Base-by-base conservation (phyloP, 1,140 invertebrate species). In the Bombus confusus region DNA sequence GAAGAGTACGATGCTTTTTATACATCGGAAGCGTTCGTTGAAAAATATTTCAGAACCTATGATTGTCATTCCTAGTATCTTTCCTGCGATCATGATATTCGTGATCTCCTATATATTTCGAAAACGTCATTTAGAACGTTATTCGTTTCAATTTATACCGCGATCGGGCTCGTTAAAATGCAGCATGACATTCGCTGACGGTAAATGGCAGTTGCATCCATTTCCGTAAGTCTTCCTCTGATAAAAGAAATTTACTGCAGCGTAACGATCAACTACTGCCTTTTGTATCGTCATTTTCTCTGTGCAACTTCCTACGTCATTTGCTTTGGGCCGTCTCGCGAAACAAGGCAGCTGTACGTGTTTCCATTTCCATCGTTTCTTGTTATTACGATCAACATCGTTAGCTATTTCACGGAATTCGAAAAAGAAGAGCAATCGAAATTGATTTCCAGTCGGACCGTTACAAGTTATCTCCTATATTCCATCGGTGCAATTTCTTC, bases 181-280 rank as follows among this genome's bases (percentile, higher is more conserved):
- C 64, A 79, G 62, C 77, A 18, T 68, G 39, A 68, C 77, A 52
- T 52, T 22, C 47, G 18, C 18, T 22, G 47, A 52, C 47, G 47
- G 47, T 52, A 52, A 52, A 52, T 47, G 77, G 41, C 15, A 43
- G 28, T 43, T 47, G 18, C 77, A 15, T 25, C 77, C 64, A 12
- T 68, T 34, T 66, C 62, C 6, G 18, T 5, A 52, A 22, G 18
- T 52, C 47, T 66, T 34, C 3, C 18, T 28, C 62, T 68, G 77
- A 68, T 68, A 41, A 79, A 79, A 79, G 77, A 79, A 79, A 79
- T 68, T 79, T 79, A 68, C 77, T 79, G 41, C 76, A 62, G n/a
- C 62, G 59, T 39, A 68, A 47, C 76, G 76, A 62, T 64, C 76
- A 43, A 66, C 59, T 62, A 79, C 59, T 62, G 52, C 28, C 75